These are phyloP conservation scores for Steinernema hermaphroditum DNA, from an alignment of 2,888 invertebrate species.

Conservation along the genomic window DNA sequence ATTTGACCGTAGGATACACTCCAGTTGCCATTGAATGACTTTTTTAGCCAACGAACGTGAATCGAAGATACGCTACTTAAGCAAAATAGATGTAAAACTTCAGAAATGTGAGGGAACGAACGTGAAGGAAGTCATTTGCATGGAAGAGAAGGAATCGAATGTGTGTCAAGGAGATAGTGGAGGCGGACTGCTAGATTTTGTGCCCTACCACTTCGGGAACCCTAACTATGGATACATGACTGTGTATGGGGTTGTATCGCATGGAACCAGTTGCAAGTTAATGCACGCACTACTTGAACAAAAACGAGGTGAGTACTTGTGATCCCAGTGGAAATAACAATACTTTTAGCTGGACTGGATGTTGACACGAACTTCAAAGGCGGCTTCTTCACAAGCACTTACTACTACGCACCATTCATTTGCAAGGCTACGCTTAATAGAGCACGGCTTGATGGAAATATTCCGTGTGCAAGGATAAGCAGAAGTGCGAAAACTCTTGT, in stretches of 20 bases:
- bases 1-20: neutral
- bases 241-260: neutral
- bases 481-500: too few relatives aligned
- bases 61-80: neutral
- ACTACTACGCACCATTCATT: neutral
- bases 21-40: neutral
- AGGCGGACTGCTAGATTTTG: neutral
- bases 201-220: too few relatives aligned
- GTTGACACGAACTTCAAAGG: neutral
- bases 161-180: constrained; percentile 18
- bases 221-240: neutral
- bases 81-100: neutral
- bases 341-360: neutral
- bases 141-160: constrained; percentile 2
- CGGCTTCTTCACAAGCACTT: neutral
- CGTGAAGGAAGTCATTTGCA: neutral
- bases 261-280: neutral
- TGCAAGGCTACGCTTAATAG: neutral
- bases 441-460: too few relatives aligned
- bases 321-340: neutral
- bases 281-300: neutral
- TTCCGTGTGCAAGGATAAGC: too few relatives aligned
- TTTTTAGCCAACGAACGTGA: neutral
- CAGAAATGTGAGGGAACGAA: neutral
- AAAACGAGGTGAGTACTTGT: neutral